A percentile compares a stretch with the other conserved stretches of the same genome.
These are phyloP conservation scores for Noctua comes DNA, from an alignment of 2,888 invertebrate species.

Conservation along the genomic window DNA sequence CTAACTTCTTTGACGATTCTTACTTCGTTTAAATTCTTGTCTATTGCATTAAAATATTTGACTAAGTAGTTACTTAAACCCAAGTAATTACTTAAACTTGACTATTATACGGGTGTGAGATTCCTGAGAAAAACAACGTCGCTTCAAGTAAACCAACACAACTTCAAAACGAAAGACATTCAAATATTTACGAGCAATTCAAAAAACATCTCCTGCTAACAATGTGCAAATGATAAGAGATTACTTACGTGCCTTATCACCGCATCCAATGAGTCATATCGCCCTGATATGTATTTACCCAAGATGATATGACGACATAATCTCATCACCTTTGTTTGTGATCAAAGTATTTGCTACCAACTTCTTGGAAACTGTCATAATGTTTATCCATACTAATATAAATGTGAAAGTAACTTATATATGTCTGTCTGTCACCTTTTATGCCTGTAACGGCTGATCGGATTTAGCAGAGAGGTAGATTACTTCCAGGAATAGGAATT, in stretches of 20 bases:
- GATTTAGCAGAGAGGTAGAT: neutral
- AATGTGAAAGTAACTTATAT: too few relatives aligned
- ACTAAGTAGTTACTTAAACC: too few relatives aligned
- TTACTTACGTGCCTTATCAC: constrained; percentile 44
- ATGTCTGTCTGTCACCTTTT: neutral
- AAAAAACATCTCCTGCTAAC: constrained; percentile 9
- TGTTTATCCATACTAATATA: constrained; percentile 13
- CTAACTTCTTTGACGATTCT: too few relatives aligned
- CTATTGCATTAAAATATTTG: too few relatives aligned
- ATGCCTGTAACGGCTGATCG: neutral
- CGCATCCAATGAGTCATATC: constrained; percentile 46
- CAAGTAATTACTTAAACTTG: too few relatives aligned
- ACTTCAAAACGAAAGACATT: constrained; percentile 7
- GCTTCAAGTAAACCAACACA: neutral
- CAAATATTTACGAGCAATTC: neutral
- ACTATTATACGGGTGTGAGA: too few relatives aligned
- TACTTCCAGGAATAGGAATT: neutral
- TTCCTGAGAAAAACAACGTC: neutral
- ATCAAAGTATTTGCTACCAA: constrained; percentile 49
- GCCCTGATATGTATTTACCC: constrained; percentile 32
- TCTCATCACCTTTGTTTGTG: constrained; percentile 19
- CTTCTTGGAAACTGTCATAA: constrained; percentile 32
- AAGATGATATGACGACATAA: constrained; percentile 30
- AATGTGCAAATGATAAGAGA: constrained; percentile 47
- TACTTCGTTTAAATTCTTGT: too few relatives aligned